These are phyloP conservation scores for Astur gentilis DNA, from an alignment of 2,113 vertebrate species.

Conservation along the genomic window DNA sequence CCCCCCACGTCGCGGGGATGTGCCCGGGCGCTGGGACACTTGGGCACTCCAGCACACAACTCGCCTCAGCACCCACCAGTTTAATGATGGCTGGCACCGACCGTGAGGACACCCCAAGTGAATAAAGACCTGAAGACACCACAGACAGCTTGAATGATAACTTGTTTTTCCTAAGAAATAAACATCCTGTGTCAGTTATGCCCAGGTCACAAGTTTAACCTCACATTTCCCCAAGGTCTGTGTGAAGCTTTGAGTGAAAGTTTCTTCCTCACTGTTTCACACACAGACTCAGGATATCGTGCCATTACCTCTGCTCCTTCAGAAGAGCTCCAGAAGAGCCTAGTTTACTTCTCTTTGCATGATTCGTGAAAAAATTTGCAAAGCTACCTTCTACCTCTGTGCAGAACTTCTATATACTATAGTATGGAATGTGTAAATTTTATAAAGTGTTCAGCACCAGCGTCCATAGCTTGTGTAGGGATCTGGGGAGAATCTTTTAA, in stretches of 20 bases:
- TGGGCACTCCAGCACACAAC: neutral
- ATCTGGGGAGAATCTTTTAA: neutral
- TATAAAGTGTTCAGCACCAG: neutral
- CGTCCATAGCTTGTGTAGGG: neutral
- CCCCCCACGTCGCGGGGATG: neutral
- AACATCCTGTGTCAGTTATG: neutral
- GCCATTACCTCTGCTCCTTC: neutral
- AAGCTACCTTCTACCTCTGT: neutral
- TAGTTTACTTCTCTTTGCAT: neutral
- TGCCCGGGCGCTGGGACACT: neutral
- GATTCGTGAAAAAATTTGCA: neutral
- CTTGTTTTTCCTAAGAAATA: neutral
- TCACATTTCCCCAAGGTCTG: neutral
- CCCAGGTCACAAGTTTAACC: neutral
- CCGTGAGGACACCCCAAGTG: neutral
- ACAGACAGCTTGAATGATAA: neutral
- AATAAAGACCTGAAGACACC: neutral
- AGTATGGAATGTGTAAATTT: neutral
- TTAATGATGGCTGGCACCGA: neutral
- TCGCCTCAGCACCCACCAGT: rapidly evolving
- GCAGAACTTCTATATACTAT: neutral
- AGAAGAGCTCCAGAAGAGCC: neutral
- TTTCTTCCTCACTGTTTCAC: neutral
- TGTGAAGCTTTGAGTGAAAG: neutral
- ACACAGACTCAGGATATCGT: neutral